A percentile compares a stretch with the other conserved stretches of the same genome.
Conservation (phyloP, 2,113 vertebrate species). For the Sceloporus tristichus region DNA sequence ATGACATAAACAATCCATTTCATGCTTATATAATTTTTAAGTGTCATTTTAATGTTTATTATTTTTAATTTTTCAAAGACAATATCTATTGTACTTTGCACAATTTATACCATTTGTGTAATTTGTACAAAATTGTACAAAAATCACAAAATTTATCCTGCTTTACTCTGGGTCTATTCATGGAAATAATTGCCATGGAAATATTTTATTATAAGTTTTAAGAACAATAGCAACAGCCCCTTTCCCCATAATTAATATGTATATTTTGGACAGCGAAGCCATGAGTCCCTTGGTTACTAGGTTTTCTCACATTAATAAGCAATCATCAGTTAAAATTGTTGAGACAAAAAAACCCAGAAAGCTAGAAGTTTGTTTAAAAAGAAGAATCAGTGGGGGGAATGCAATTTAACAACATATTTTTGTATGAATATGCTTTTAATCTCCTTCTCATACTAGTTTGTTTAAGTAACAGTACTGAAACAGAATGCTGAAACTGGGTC, state of each 20-base stretch:
- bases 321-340: constrained; percentile 30
- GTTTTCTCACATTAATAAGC: constrained; percentile 33
- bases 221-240: neutral
- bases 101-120: neutral
- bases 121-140: neutral
- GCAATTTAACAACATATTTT: constrained; percentile 39
- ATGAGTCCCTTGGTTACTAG: neutral
- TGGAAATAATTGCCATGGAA: neutral
- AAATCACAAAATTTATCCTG: neutral
- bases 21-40: too few relatives aligned
- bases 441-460: constrained; percentile 34
- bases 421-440: constrained; percentile 37
- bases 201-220: neutral
- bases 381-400: constrained; percentile 37
- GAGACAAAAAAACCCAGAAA: constrained; percentile 40
- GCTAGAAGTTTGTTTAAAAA: constrained; percentile 41
- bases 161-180: neutral
- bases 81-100: too few relatives aligned
- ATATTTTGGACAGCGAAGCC: neutral
- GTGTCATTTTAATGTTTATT: too few relatives aligned
- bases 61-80: too few relatives aligned
- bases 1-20: too few relatives aligned
- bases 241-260: too few relatives aligned
- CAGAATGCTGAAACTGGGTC: constrained; percentile 46
- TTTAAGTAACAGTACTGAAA: constrained; percentile 56